Evolutionary conservation across 2,797 vertebrate species (phyloP).

Genomic region (Gephyroberyx darwinii): DNA sequence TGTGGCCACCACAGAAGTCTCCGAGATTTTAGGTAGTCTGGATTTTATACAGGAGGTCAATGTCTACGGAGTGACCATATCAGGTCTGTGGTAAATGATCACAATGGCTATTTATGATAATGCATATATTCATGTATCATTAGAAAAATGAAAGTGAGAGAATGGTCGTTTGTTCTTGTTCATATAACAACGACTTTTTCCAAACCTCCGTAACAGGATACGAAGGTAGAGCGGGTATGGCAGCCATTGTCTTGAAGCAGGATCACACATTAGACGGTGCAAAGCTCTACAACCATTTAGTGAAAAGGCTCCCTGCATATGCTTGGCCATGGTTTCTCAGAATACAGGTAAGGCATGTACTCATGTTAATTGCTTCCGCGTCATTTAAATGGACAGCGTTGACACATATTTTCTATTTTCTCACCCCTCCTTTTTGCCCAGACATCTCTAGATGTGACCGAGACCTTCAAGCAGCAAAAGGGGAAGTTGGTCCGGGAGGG

Average conservation of each 20-base stretch:
- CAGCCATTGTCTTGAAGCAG: conserved; percentile 82
- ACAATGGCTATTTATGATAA: not conserved
- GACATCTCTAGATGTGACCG: conserved; percentile 85
- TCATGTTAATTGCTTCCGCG: not conserved
- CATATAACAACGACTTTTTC: not conserved
- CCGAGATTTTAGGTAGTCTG: conserved; percentile 80
- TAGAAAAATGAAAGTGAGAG: too few species aligned
- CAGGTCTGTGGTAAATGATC: conserved; percentile 78
- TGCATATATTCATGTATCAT: not conserved
- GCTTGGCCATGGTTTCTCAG: conserved; percentile 89
- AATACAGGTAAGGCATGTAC: conserved; percentile 80
- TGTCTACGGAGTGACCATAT: conserved; percentile 86
- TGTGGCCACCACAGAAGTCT: conserved; percentile 90
- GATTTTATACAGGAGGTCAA: conserved; percentile 87
- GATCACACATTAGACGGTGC: conserved; percentile 75
- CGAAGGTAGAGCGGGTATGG: conserved; percentile 90
- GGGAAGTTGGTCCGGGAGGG: conserved; percentile 83
- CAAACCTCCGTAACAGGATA: conserved; percentile 75
- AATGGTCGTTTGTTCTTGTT: too few species aligned
- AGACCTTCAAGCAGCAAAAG: conserved; percentile 93
- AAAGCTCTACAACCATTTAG: conserved; percentile 77
- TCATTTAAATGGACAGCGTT: not conserved
- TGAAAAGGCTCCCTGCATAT: conserved; percentile 81
- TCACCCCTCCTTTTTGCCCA: conserved; percentile 51
- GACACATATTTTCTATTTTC: not conserved